These are phyloP conservation scores for Acanthosepion esculentum DNA, from an alignment of 2,888 invertebrate species.

Conservation along the genomic window DNA sequence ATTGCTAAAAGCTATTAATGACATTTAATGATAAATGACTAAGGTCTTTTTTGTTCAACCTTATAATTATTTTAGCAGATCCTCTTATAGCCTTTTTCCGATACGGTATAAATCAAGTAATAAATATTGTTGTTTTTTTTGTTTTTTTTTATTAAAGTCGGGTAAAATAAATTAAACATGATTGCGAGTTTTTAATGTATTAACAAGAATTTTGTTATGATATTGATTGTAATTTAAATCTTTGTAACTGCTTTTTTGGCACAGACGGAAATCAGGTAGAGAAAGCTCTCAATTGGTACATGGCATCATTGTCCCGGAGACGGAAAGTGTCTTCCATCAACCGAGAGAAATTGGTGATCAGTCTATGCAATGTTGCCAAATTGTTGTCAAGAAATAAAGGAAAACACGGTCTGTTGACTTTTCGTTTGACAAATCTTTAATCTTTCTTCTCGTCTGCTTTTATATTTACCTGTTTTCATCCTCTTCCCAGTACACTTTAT, in stretches of 20 bases:
- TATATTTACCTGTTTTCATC: background rate
- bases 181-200: too few relatives aligned
- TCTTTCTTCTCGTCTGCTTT: background rate
- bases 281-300: constrained; percentile 13
- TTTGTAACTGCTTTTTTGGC: background rate
- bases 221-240: background rate
- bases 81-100: too few relatives aligned
- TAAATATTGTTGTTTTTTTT: background rate
- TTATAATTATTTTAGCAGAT: too few relatives aligned
- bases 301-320: background rate
- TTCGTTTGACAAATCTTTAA: too few relatives aligned
- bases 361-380: constrained; percentile 1
- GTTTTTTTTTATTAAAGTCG: background rate
- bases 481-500: too few relatives aligned
- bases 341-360: constrained; percentile 36
- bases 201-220: background rate
- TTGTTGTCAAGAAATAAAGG: background rate
- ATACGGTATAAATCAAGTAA: background rate
- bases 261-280: background rate
- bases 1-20: too few relatives aligned
- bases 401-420: background rate
- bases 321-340: background rate
- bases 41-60: too few relatives aligned
- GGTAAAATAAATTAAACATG: too few relatives aligned
- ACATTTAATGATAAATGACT: too few relatives aligned